These are phyloP conservation scores for Acleris emargana DNA, from an alignment of 2,888 invertebrate genomes.

Conservation along the genomic window DNA sequence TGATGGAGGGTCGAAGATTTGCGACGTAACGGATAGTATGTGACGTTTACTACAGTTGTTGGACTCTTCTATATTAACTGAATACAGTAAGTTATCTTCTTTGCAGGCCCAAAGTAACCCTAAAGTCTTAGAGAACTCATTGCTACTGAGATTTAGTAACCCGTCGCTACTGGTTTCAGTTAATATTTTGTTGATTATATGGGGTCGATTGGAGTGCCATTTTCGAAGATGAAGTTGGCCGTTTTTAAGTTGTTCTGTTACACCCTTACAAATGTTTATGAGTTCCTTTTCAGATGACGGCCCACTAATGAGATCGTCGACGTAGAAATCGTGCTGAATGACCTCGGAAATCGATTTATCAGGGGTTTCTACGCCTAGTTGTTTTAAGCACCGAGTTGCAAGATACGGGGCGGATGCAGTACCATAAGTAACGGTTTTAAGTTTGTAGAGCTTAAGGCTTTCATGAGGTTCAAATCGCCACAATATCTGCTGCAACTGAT, in stretches of 20 bases:
- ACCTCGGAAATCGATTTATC: conserved; percentile 37
- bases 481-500: conserved; percentile 40
- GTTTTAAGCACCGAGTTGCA: conserved; percentile 40
- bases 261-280: conserved; percentile 30
- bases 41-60: too few relatives aligned
- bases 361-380: conserved; percentile 38
- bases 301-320: conserved; percentile 43
- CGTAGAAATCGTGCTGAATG: conserved; percentile 43
- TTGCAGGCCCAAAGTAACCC: too few relatives aligned
- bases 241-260: conserved; percentile 19
- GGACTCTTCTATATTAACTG: too few relatives aligned
- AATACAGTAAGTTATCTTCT: too few relatives aligned
- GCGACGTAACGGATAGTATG: too few relatives aligned
- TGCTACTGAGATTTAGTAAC: conserved; percentile 6
- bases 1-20: too few relatives aligned
- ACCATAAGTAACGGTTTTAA: conserved; percentile 42
- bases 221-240: conserved; percentile 40
- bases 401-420: conserved; percentile 41
- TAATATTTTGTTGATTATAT: not conserved
- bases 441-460: conserved; percentile 27
- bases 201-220: conserved; percentile 37
- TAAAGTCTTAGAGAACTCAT: conserved; percentile 23
- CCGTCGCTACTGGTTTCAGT: not conserved
- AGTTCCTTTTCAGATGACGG: conserved; percentile 29
- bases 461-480: conserved; percentile 33